Percentiles rank a stretch among this genome's conserved stretches.
phyloP scores from a whole-genome alignment of 1,140 invertebrate species.

The Trypoxylus dichotomus region DNA sequence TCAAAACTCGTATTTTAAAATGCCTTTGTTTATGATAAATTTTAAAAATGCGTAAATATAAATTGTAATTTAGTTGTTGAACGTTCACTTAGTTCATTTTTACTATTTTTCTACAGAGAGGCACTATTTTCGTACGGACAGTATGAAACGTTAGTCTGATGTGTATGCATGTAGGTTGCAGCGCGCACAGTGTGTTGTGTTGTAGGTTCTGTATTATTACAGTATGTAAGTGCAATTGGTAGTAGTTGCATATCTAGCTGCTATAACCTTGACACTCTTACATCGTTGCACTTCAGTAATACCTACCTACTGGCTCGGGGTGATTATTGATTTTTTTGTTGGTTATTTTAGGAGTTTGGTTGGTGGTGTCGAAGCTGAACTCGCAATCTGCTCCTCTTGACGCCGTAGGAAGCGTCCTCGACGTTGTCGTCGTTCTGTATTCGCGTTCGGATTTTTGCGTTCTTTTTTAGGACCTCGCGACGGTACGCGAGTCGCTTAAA shows the following conservation, averaged over 20 bases:
- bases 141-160: background rate
- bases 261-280: constrained; percentile 51
- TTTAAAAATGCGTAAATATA: no score
- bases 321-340: constrained; percentile 44
- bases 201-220: constrained; percentile 17
- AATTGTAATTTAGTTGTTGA: no score
- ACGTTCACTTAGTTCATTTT: background rate
- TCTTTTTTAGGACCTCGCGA: background rate
- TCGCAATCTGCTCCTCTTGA: background rate
- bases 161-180: background rate
- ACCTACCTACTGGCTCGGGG: constrained; percentile 31
- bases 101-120: background rate
- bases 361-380: background rate
- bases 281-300: constrained; percentile 36
- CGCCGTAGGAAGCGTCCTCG: background rate
- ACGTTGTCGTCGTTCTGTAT: no score
- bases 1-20: no score
- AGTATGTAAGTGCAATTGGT: constrained; percentile 48
- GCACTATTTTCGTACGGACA: background rate
- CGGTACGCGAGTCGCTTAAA: background rate
- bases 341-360: constrained; percentile 43
- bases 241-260: constrained; percentile 43
- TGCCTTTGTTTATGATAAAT: no score
- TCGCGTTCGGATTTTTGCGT: background rate
- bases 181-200: constrained; percentile 10